These are phyloP conservation scores for Marasmarcha lunaedactyla DNA, from an alignment of 2,888 invertebrate species.

Conservation along the genomic window DNA sequence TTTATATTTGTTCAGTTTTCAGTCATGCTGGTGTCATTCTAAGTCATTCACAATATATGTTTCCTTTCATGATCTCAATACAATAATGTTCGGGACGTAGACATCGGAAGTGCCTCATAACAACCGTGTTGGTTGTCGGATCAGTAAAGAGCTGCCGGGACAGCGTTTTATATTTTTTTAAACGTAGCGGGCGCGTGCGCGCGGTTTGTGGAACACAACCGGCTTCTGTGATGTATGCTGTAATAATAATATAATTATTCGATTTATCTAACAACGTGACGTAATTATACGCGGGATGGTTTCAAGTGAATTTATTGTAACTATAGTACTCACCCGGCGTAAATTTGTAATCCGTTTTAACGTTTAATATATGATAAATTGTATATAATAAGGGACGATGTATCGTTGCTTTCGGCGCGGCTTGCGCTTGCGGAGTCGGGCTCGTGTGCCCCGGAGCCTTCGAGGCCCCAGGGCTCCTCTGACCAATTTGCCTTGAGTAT, in stretches of 20 bases:
- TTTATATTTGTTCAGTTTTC: too few relatives aligned
- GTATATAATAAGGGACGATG: slow-evolving; percentile 57
- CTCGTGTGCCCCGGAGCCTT: slow-evolving; percentile 18
- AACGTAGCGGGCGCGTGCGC: slow-evolving; percentile 34
- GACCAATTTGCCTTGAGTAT: slow-evolving; percentile 71
- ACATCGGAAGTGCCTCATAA: slow-evolving; percentile 55
- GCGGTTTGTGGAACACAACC: slow-evolving; percentile 45
- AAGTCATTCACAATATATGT: neutral
- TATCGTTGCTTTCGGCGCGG: slow-evolving; percentile 37
- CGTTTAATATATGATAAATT: slow-evolving; percentile 40
- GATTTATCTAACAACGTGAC: neutral
- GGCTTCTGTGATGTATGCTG: slow-evolving; percentile 57
- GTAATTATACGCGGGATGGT: neutral
- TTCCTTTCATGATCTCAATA: slow-evolving; percentile 5
- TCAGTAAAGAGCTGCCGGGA: slow-evolving; percentile 47
- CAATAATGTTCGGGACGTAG: slow-evolving; percentile 16
- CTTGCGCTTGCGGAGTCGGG: slow-evolving; percentile 34
- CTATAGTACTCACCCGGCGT: neutral
- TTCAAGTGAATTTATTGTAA: neutral
- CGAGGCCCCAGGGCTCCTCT: slow-evolving; percentile 56
- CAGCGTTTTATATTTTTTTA: slow-evolving; percentile 64
- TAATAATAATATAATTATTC: slow-evolving; percentile 8
- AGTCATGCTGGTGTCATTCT: slow-evolving; percentile 1
- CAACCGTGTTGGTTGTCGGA: slow-evolving; percentile 36
- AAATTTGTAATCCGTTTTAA: neutral